phyloP scores from a whole-genome alignment of 2,888 invertebrate species.

The Oscheius sp. region DNA sequence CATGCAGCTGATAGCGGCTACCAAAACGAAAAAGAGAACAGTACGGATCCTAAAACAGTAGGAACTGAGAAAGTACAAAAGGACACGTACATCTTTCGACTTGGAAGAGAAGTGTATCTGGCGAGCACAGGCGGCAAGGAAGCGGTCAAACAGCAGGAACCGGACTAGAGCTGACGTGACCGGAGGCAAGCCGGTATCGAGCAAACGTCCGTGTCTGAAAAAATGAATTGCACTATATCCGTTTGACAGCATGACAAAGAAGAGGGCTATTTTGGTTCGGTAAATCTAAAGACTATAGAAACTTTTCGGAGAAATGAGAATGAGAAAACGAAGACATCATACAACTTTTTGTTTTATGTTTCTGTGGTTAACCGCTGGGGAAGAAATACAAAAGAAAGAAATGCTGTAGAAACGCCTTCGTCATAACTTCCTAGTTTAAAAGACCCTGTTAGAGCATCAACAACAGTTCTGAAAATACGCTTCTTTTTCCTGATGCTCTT shows the following conservation, averaged over 20 bases:
- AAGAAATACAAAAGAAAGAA: not conserved
- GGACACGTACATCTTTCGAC: slow-evolving; percentile 13
- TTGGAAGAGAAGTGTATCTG: slow-evolving; percentile 24
- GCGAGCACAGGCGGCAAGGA: slow-evolving; percentile 12
- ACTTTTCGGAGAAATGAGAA: not conserved
- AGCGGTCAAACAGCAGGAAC: slow-evolving; percentile 32
- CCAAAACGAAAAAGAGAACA: not conserved
- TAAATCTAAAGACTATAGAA: not conserved
- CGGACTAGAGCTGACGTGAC: slow-evolving; percentile 32
- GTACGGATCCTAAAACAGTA: slow-evolving; percentile 21
- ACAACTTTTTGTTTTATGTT: not conserved
- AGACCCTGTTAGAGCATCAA: no score
- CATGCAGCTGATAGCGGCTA: not conserved
- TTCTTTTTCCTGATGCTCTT: no score
- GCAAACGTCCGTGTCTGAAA: slow-evolving; percentile 8
- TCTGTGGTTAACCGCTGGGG: not conserved
- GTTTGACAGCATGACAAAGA: no score
- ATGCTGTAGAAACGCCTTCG: no score
- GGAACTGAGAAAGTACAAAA: not conserved
- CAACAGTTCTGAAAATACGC: no score
- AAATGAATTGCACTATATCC: not conserved
- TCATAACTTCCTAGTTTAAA: no score
- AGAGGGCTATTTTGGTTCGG: not conserved
- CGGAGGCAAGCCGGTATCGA: slow-evolving; percentile 31
- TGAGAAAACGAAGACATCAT: not conserved